These are phyloP conservation scores for Limnephilus marmoratus DNA, from an alignment of 2,888 invertebrate species.

Conservation along the genomic window DNA sequence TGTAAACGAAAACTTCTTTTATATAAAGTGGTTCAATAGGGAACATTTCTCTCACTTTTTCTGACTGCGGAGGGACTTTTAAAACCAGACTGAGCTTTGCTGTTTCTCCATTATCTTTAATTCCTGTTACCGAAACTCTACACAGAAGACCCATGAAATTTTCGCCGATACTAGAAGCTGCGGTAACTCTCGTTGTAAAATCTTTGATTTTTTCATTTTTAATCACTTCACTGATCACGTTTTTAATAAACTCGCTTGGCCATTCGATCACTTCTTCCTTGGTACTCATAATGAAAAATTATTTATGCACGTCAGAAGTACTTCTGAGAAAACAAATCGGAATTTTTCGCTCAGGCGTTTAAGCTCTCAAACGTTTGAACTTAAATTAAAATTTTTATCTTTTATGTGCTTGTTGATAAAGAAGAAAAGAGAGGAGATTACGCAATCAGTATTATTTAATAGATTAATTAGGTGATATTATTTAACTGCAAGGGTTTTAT, in stretches of 20 bases:
- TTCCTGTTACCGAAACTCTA: too few relatives aligned
- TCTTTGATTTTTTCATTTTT: slow-evolving; percentile 2
- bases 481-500: background rate
- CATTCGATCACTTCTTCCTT: background rate
- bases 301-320: background rate
- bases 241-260: slow-evolving; percentile 3
- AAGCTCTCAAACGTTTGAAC: background rate
- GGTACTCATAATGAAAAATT: background rate
- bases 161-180: slow-evolving; percentile 53
- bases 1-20: slow-evolving; percentile 26
- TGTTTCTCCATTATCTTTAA: too few relatives aligned
- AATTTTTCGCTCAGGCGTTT: background rate
- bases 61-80: too few relatives aligned
- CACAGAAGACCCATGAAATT: slow-evolving; percentile 53
- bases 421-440: background rate
- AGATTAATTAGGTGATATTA: background rate
- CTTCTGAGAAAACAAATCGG: background rate
- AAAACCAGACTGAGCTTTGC: too few relatives aligned
- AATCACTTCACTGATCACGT: background rate
- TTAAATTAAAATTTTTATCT: background rate
- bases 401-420: background rate
- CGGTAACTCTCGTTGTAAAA: background rate
- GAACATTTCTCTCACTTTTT: too few relatives aligned
- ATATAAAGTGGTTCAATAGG: too few relatives aligned
- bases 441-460: background rate